Percentiles rank a stretch among this genome's conserved stretches.
These are phyloP conservation scores for Medauroidea extradentata DNA, from an alignment of 1,140 invertebrate species.

Conservation along the genomic window DNA sequence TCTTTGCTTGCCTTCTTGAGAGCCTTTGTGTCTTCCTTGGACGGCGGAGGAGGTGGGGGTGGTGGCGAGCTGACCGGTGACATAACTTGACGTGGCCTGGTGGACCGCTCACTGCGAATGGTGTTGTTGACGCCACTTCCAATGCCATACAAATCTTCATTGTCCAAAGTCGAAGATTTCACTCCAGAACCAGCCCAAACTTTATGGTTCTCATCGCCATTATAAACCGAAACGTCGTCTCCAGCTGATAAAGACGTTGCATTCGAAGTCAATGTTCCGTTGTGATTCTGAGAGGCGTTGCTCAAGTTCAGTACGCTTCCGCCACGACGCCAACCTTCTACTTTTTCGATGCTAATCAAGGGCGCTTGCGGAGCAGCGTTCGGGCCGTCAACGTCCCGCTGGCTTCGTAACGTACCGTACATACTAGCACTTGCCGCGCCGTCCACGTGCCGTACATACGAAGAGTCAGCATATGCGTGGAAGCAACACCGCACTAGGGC, in stretches of 20 bases:
- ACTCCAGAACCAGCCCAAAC: conserved; percentile 49
- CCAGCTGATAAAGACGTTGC: conserved; percentile 14
- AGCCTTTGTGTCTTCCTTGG: conserved; percentile 34
- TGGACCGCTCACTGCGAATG: conserved; percentile 60
- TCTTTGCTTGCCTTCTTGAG: conserved; percentile 40
- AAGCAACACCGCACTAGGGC: conserved; percentile 91
- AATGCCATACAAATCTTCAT: conserved; percentile 63
- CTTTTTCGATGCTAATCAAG: conserved; percentile 35
- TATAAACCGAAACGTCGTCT: conserved; percentile 75
- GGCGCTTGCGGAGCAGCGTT: conserved; percentile 12
- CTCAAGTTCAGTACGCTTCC: conserved; percentile 52
- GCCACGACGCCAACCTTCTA: conserved; percentile 48
- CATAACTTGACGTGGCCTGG: conserved; percentile 72
- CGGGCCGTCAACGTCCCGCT: conserved; percentile 22
- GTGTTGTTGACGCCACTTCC: conserved; percentile 69
- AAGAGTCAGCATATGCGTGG: conserved; percentile 91
- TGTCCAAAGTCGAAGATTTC: conserved; percentile 28
- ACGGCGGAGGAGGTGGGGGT: conserved; percentile 60
- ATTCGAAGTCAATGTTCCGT: conserved; percentile 27
- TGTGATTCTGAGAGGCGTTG: conserved; percentile 38
- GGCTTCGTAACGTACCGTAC: conserved; percentile 45
- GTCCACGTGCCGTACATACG: conserved; percentile 80
- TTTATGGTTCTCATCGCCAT: conserved; percentile 90
- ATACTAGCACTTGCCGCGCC: conserved; percentile 46
- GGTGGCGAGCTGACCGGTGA: conserved; percentile 71